These are phyloP conservation scores for Peromyscus melanophrys DNA, from an alignment of 2,797 vertebrate genomes.

Conservation along the genomic window DNA sequence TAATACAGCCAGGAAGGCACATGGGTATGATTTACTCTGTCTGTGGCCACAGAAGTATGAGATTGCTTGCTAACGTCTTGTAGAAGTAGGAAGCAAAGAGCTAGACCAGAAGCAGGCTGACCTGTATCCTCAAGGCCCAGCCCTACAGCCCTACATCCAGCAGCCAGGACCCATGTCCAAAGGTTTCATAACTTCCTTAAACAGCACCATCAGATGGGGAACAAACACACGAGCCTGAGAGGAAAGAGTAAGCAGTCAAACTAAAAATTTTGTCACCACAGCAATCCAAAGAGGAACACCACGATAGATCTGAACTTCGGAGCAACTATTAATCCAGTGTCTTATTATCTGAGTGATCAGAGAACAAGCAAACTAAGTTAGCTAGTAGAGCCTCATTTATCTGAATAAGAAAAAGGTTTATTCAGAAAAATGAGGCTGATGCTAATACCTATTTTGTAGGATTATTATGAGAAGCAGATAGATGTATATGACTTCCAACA, in stretches of 20 bases:
- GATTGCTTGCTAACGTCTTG: not conserved
- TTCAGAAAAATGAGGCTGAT: slow-evolving; percentile 24
- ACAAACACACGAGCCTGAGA: not conserved
- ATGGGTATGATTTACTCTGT: not conserved
- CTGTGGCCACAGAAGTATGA: not conserved
- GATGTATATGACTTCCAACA: not conserved
- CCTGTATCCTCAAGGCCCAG: not conserved
- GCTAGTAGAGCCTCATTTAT: slow-evolving; percentile 19
- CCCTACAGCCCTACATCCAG: not conserved
- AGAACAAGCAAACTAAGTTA: not conserved
- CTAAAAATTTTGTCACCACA: not conserved
- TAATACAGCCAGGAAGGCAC: not conserved
- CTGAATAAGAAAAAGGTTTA: not conserved
- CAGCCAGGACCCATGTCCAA: not conserved
- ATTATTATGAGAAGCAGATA: slow-evolving; percentile 47
- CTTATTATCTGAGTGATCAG: not conserved
- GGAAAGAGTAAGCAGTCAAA: not conserved
- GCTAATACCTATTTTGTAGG: not conserved
- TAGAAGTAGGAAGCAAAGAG: not conserved
- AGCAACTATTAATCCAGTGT: not conserved
- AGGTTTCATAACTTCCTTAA: not conserved
- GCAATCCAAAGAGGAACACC: not conserved
- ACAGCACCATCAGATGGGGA: not conserved
- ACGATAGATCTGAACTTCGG: not conserved
- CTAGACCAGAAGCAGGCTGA: not conserved